phyloP scores from a whole-genome alignment of 1,140 invertebrate genomes.

The Pseudomyrmex flavicornis region DNA sequence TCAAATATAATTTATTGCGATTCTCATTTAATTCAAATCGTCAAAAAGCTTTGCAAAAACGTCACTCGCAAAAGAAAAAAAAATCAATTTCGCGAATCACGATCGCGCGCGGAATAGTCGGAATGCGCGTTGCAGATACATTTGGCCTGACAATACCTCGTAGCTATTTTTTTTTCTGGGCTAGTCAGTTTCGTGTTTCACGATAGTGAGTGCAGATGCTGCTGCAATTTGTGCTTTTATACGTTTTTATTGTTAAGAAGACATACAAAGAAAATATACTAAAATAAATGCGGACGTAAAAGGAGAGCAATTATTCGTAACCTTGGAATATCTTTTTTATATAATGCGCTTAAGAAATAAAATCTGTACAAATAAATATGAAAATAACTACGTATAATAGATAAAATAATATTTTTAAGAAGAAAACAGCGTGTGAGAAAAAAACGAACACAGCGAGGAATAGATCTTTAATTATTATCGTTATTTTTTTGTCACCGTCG shows the following conservation, averaged over 20 bases:
- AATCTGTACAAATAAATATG: too few relatives aligned
- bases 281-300: background rate
- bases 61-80: conserved; percentile 1
- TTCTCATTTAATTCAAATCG: background rate
- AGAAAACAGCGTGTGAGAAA: too few relatives aligned
- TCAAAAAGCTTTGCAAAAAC: background rate
- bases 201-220: conserved; percentile 23
- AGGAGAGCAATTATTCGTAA: background rate
- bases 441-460: background rate
- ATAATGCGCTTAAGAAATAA: too few relatives aligned
- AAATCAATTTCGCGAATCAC: conserved; percentile 19
- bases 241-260: background rate
- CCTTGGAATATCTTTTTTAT: background rate
- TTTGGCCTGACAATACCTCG: conserved; percentile 31
- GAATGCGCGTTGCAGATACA: conserved; percentile 17
- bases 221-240: conserved; percentile 32
- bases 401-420: too few relatives aligned
- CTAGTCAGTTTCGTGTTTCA: conserved; percentile 45
- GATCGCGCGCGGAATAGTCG: conserved; percentile 19
- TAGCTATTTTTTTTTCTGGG: conserved; percentile 31
- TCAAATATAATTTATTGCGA: background rate
- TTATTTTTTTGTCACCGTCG: background rate
- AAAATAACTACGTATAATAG: too few relatives aligned
- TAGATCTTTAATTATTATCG: background rate
- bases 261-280: conserved; percentile 9